These are phyloP conservation scores for Oenanthe oenanthe DNA, from an alignment of 2,113 vertebrate genomes.

Conservation along the genomic window DNA sequence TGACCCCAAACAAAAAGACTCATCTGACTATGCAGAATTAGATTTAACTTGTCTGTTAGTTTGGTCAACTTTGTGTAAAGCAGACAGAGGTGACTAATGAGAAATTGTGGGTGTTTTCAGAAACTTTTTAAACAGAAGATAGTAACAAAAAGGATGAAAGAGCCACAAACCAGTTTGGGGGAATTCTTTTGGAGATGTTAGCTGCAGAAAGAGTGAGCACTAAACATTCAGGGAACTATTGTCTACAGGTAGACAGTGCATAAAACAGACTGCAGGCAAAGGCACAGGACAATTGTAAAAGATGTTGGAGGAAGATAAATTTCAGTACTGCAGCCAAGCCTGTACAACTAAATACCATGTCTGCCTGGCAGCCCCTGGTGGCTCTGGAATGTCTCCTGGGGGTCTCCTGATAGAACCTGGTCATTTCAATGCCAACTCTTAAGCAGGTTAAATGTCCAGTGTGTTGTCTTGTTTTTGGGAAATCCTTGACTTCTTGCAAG, in stretches of 20 bases:
- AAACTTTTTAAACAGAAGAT: background rate
- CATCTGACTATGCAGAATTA: background rate
- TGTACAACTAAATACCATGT: rapidly evolving
- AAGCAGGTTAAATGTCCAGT: background rate
- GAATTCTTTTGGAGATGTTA: background rate
- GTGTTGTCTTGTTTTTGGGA: background rate
- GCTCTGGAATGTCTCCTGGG: background rate
- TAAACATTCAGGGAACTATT: background rate
- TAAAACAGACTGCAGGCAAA: background rate
- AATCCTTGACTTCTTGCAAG: background rate
- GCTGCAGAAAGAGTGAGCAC: background rate
- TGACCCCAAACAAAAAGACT: background rate
- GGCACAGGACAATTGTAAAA: background rate
- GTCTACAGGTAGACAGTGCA: background rate
- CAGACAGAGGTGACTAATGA: background rate
- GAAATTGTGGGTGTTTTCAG: background rate
- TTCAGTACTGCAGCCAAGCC: background rate
- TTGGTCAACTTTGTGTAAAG: background rate
- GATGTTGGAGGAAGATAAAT: background rate
- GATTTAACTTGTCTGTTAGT: background rate
- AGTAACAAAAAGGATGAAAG: background rate
- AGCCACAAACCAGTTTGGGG: background rate
- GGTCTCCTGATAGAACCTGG: background rate
- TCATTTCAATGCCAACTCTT: background rate
- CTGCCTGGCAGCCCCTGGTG: background rate